Conservation (phyloP, 2,113 vertebrate species). For the Nycticryphes semicollaris region DNA sequence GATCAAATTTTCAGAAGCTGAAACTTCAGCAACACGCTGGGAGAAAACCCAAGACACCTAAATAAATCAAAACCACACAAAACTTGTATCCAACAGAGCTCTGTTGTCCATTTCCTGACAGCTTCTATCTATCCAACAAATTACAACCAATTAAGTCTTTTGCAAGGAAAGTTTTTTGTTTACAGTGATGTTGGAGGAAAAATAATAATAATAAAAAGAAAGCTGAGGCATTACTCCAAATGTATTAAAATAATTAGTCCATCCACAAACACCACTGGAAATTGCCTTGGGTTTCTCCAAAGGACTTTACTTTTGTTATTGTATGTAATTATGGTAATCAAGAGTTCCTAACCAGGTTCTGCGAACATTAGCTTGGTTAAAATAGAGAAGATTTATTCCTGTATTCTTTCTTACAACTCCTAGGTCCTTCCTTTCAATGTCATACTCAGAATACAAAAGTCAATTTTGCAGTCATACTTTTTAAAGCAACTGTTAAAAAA, state of each 20-base stretch:
- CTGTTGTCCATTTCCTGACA: background rate
- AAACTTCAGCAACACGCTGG: background rate
- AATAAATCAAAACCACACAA: background rate
- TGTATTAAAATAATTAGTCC: slow-evolving; percentile 42
- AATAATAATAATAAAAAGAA: background rate
- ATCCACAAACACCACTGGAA: slow-evolving; percentile 35
- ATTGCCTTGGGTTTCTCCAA: slow-evolving; percentile 9
- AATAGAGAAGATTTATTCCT: background rate
- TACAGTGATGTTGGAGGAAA: background rate
- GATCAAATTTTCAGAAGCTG: background rate
- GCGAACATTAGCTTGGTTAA: background rate
- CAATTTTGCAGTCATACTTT: background rate
- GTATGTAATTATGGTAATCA: background rate
- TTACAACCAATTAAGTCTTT: slow-evolving; percentile 17
- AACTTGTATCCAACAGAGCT: background rate
- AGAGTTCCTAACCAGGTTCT: background rate
- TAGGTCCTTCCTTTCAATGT: background rate
- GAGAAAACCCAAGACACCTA: background rate
- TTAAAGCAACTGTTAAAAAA: background rate
- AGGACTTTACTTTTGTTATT: background rate
- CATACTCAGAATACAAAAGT: background rate
- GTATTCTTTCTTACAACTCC: background rate
- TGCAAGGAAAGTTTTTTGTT: slow-evolving; percentile 7
- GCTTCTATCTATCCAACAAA: slow-evolving; percentile 5
- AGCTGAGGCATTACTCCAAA: slow-evolving; percentile 3